Percentiles rank a stretch among this genome's conserved stretches.
These are phyloP conservation scores for Leptocoma aspasia DNA, from an alignment of 2,113 vertebrate genomes.

Conservation along the genomic window DNA sequence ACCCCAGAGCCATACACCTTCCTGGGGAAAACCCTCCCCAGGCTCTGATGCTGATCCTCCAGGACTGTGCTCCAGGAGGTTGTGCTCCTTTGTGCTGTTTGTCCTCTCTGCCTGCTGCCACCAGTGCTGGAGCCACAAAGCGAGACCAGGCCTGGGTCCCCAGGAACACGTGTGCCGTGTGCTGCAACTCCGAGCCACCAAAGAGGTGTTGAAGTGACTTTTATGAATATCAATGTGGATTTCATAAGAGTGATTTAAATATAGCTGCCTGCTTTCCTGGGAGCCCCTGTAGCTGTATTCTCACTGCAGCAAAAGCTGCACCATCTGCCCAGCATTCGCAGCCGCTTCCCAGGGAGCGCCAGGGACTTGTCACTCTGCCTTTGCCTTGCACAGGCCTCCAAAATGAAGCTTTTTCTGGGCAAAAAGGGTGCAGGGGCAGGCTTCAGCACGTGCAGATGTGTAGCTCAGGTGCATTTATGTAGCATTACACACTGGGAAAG, in stretches of 20 bases:
- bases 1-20: neutral
- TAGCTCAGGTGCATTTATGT: neutral
- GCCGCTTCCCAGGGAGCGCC: neutral
- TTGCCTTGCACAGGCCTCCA: neutral
- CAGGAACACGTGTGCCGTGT: neutral
- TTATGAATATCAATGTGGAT: constrained; percentile 36
- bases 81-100: fast-evolving
- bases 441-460: neutral
- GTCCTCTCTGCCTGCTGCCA: neutral
- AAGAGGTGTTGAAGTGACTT: constrained; percentile 4
- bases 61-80: neutral
- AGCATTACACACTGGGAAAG: fast-evolving
- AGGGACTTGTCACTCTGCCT: neutral
- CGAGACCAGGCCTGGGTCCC: neutral
- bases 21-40: neutral
- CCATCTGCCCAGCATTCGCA: constrained; percentile 24
- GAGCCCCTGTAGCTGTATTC: constrained; percentile 19
- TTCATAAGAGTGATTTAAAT: constrained; percentile 43
- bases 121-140: neutral
- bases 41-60: neutral
- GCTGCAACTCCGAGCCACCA: neutral
- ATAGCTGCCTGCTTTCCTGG: constrained; percentile 39
- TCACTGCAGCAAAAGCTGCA: constrained; percentile 27
- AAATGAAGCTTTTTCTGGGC: neutral
- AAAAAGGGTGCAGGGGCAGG: neutral